Conservation (phyloP, 2,888 invertebrate species). For the Empis livida region DNA sequence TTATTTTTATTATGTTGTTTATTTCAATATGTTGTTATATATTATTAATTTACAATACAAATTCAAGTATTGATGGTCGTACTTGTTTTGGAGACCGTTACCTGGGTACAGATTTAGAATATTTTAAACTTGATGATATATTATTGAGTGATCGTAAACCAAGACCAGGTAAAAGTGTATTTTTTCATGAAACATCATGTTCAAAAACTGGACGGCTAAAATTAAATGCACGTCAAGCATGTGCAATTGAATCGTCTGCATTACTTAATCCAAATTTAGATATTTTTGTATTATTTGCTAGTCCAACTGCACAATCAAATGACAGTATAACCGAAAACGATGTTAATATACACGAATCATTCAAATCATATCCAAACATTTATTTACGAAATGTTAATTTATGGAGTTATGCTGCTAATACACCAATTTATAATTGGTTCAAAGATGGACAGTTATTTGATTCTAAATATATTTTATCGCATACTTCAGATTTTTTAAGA, state of each 20-base stretch:
- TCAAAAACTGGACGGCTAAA: not conserved
- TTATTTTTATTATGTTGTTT: too few species aligned
- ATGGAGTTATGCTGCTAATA: conserved; percentile 25
- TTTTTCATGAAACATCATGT: conserved; percentile 35
- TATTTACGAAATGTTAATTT: conserved; percentile 26
- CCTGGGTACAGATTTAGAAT: not conserved
- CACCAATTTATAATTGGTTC: conserved; percentile 29
- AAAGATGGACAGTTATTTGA: conserved; percentile 22
- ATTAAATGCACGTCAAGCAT: conserved; percentile 29
- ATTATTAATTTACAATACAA: too few species aligned
- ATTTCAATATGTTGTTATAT: too few species aligned
- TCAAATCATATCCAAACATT: conserved; percentile 23
- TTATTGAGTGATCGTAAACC: conserved; percentile 22
- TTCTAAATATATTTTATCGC: conserved; percentile 25
- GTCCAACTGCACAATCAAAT: conserved; percentile 19
- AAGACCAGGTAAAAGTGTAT: conserved; percentile 24
- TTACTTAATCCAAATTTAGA: conserved; percentile 27
- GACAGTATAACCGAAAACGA: conserved; percentile 4
- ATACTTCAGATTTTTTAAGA: conserved; percentile 27
- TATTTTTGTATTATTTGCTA: conserved; percentile 29
- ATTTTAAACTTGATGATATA: conserved; percentile 17
- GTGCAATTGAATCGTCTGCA: conserved; percentile 34
- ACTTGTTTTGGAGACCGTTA: not conserved
- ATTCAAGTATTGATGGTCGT: not conserved
- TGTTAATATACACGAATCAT: not conserved